Evolutionary conservation across 2,113 vertebrate species (phyloP).

Genomic region (Leptobrachium leishanense): DNA sequence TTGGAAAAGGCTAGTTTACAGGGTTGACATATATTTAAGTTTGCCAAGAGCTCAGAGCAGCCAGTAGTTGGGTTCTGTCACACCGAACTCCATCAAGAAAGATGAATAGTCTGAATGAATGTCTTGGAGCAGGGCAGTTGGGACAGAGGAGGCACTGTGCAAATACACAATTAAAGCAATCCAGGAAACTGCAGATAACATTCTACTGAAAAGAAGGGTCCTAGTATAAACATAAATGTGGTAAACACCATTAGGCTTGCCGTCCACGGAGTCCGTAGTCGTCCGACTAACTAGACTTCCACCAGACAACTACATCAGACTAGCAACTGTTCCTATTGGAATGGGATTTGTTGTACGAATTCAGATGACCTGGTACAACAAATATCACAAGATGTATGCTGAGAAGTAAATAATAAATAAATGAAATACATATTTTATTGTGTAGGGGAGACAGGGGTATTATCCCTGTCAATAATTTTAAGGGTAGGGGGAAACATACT

Average conservation of each 20-base stretch:
- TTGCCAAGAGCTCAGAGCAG: slow-evolving; percentile 48
- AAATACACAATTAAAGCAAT: slow-evolving; percentile 69
- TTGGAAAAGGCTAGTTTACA: slow-evolving; percentile 75
- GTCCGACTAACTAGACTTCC: no score
- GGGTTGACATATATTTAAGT: slow-evolving; percentile 62
- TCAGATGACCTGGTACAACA: no score
- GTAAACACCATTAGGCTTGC: slow-evolving; percentile 62
- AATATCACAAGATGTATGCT: no score
- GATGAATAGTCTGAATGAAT: not conserved
- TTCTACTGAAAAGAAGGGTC: slow-evolving; percentile 51
- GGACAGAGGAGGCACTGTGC: slow-evolving; percentile 71
- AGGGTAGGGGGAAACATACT: no score
- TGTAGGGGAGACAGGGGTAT: no score
- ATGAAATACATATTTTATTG: no score
- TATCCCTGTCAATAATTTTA: no score
- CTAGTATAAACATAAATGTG: slow-evolving; percentile 62
- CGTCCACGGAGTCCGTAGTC: no score
- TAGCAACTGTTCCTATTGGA: no score
- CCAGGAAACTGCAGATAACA: slow-evolving; percentile 55
- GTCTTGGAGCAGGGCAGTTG: not conserved
- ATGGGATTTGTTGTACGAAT: no score
- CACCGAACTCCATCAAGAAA: not conserved
- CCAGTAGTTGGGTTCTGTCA: slow-evolving; percentile 1
- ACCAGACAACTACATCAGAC: no score
- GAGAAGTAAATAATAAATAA: no score